Percentiles rank a stretch among this genome's conserved stretches.
These are phyloP conservation scores for Mus spicilegus DNA, from an alignment of 2,113 vertebrate genomes.

Conservation along the genomic window DNA sequence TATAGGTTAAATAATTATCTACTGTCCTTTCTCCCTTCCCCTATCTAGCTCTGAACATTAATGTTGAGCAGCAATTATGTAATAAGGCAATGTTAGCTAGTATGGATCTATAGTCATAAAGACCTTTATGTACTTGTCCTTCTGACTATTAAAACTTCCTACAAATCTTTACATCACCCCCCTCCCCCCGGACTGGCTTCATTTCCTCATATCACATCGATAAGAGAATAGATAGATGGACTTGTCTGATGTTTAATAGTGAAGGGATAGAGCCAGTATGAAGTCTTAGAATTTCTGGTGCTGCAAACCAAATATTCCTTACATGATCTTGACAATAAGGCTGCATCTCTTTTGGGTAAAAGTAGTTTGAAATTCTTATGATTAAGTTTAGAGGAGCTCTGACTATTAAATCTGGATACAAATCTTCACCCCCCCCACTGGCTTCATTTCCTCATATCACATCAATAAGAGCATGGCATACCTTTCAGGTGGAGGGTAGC, in stretches of 20 bases:
- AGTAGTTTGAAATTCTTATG: constrained; percentile 40
- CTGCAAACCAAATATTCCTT: not conserved
- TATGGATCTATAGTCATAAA: not conserved
- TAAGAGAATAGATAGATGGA: not conserved
- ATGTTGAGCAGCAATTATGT: not conserved
- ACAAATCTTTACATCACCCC: not conserved
- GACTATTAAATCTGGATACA: too few species aligned
- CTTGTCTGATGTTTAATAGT: not conserved
- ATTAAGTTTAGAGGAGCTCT: not conserved
- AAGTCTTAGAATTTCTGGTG: constrained; percentile 19
- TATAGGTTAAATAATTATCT: constrained; percentile 31
- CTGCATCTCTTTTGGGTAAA: constrained; percentile 5
- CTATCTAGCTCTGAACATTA: not conserved
- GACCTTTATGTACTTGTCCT: constrained; percentile 30
- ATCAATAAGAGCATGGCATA: too few species aligned
- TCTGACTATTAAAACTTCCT: constrained; percentile 47
- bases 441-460: too few species aligned
- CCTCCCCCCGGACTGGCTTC: not conserved
- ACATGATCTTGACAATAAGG: not conserved
- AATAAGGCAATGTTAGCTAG: constrained; percentile 31
- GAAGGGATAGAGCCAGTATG: not conserved
- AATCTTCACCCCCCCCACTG: too few species aligned
- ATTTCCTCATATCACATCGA: constrained; percentile 30
- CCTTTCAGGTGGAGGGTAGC: not conserved
- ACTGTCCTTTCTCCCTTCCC: not conserved